Evolutionary conservation across 2,888 invertebrate species (phyloP), one percentile per base, ranked within the genome.

Genomic region (Leucoma salicis): DNA sequence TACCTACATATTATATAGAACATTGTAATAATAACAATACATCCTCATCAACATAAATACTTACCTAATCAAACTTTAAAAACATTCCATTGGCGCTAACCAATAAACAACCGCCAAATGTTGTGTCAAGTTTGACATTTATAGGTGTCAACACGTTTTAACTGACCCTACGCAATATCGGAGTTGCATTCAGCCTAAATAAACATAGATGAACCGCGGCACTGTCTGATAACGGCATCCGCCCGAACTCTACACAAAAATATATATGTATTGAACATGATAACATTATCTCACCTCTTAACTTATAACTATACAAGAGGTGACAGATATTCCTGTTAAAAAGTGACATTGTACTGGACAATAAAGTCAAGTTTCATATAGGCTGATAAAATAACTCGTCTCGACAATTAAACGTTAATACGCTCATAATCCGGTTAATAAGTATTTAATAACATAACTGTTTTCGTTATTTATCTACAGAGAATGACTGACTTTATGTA

Each of bases 141-240:
- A 45, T 50, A 57, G 48, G 39, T 46, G 48, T 49, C 53, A 51
- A 51, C 46, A 46, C 51, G 65, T 57, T 55, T 62, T 57, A 68
- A 82, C 84, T 82, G 84, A 86, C 87, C 87, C 84, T 75, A 66
- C 82, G 54, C 82, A 86, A 85, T 66, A 66, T 59, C 63, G 48
- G 12, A 47, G 46, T 56, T 69, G 70, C 72, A 65, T 61, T 62
- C 57, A 57, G 69, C 75, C 75, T 72, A 75, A 76, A 74, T 71
- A 80, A 78, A 79, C 74, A 74, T 58, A 57, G 56, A 51, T 58
- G 49, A 65, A 56, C 65, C 45, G 54, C 53, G 62, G 62, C 59
- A 33, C 63, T 5, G 59, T 64, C 53, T 61, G 83, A 84, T 86
- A 85, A 76, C 70, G 67, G 76, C 79, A 83, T 85, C 86, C 86